These are phyloP conservation scores for Mystacornis crossleyi DNA, from an alignment of 2,113 vertebrate species.

Conservation along the genomic window DNA sequence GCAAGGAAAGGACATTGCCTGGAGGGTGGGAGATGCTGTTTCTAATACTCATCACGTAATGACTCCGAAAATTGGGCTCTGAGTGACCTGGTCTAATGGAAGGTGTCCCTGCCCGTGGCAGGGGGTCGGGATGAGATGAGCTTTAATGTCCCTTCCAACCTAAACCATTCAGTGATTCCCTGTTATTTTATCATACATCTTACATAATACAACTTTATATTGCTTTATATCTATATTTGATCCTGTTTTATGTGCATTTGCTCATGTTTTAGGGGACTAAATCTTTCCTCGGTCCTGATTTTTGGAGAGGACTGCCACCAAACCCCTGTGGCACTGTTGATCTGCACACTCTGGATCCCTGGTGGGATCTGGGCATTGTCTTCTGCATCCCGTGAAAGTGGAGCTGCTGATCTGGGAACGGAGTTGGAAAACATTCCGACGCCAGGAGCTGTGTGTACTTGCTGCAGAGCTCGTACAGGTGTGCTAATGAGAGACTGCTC, in stretches of 20 bases:
- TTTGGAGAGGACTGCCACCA: neutral
- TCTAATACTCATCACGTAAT: neutral
- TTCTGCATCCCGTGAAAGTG: neutral
- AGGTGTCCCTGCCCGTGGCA: neutral
- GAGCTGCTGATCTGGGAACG: neutral
- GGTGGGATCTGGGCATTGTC: neutral
- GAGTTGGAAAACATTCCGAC: neutral
- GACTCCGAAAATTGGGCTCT: neutral
- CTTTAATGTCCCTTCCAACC: neutral
- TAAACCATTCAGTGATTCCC: neutral
- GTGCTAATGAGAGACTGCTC: constrained; percentile 41
- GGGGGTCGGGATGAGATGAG: neutral
- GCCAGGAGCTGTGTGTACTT: neutral
- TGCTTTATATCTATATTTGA: neutral
- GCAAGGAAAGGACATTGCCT: neutral
- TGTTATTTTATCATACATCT: neutral
- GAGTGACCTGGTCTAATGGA: neutral
- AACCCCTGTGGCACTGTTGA: fast-evolving
- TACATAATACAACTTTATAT: neutral
- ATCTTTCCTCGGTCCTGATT: neutral
- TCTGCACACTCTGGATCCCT: neutral
- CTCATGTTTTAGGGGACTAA: neutral
- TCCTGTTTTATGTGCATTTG: neutral
- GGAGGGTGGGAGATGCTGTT: neutral
- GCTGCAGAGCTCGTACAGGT: constrained; percentile 29